phyloP scores from a whole-genome alignment of 2,888 invertebrate species.

The Leptinotarsa peninsularis region DNA sequence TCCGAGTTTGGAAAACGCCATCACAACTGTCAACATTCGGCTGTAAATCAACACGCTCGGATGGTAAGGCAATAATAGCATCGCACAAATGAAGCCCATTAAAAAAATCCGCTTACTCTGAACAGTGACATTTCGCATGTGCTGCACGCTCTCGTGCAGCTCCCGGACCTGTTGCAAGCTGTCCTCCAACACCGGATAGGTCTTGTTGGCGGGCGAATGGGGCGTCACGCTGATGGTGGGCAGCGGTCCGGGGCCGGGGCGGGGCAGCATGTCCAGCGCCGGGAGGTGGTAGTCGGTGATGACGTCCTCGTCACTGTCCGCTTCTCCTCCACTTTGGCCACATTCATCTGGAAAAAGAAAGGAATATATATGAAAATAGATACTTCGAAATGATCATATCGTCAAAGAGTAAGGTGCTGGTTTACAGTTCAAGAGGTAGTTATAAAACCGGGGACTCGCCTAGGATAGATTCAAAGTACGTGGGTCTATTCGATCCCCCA shows the following conservation, averaged over 20 bases:
- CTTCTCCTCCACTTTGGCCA: conserved; percentile 76
- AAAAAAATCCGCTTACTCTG: conserved; percentile 55
- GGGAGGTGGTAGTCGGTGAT: conserved; percentile 77
- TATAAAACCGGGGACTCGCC: no score
- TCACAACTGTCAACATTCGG: no score
- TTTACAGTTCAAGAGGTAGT: no score
- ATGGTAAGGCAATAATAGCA: not conserved
- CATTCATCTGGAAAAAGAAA: conserved; percentile 73
- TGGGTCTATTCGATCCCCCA: no score
- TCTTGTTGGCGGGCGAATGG: conserved; percentile 84
- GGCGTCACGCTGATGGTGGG: conserved; percentile 91
- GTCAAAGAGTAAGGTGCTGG: no score
- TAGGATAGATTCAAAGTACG: no score
- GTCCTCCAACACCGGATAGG: conserved; percentile 79
- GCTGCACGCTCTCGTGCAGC: conserved; percentile 81
- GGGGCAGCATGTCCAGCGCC: conserved; percentile 49
- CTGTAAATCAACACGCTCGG: not conserved
- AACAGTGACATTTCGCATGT: conserved; percentile 77
- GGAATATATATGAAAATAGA: not conserved
- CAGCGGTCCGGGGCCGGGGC: conserved; percentile 65
- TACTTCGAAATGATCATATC: no score
- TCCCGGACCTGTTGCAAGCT: conserved; percentile 78
- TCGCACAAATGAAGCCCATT: not conserved
- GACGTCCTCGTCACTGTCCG: conserved; percentile 84
- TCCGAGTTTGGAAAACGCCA: no score